A percentile compares a stretch with the other conserved stretches of the same genome.
Evolutionary conservation across 1,140 invertebrate genomes (phyloP).

Genomic region (Lepeophtheirus salmonis): DNA sequence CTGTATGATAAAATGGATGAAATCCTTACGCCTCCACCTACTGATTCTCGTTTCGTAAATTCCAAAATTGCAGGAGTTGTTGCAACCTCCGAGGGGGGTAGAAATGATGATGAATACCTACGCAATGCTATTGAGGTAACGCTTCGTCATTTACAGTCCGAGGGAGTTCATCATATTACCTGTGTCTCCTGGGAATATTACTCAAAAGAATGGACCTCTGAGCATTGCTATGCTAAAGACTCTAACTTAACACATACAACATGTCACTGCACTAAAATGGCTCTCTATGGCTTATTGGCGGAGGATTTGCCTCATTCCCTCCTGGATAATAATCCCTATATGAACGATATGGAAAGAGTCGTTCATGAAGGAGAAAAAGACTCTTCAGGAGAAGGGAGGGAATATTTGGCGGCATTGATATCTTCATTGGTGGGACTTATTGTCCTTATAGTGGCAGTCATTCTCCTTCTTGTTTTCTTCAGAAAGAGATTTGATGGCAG

Average conservation of each 20-base stretch:
- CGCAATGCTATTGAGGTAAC: background rate
- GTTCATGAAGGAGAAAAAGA: background rate
- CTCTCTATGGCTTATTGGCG: slow-evolving; percentile 89
- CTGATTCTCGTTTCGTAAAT: background rate
- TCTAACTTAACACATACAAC: slow-evolving; percentile 72
- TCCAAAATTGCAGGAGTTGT: slow-evolving; percentile 5
- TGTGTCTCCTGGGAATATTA: slow-evolving; percentile 88
- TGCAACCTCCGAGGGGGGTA: background rate
- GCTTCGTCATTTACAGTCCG: background rate
- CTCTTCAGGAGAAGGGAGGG: background rate
- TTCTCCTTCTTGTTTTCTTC: background rate
- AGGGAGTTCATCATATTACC: slow-evolving; percentile 25
- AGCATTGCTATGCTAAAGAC: slow-evolving; percentile 60
- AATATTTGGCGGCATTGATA: background rate
- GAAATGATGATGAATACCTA: background rate
- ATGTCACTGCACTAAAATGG: slow-evolving; percentile 81
- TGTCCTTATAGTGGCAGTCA: background rate
- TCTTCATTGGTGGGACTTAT: background rate
- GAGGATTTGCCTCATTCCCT: slow-evolving; percentile 37
- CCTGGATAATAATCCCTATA: slow-evolving; percentile 26
- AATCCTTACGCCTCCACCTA: background rate
- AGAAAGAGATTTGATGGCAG: background rate
- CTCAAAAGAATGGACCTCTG: slow-evolving; percentile 66
- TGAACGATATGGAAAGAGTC: background rate
- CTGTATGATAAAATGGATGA: slow-evolving; percentile 12